Evolutionary conservation across 1,140 invertebrate species (phyloP), one percentile per base, ranked within the genome.

Genomic region (Drosophila seguyi): DNA sequence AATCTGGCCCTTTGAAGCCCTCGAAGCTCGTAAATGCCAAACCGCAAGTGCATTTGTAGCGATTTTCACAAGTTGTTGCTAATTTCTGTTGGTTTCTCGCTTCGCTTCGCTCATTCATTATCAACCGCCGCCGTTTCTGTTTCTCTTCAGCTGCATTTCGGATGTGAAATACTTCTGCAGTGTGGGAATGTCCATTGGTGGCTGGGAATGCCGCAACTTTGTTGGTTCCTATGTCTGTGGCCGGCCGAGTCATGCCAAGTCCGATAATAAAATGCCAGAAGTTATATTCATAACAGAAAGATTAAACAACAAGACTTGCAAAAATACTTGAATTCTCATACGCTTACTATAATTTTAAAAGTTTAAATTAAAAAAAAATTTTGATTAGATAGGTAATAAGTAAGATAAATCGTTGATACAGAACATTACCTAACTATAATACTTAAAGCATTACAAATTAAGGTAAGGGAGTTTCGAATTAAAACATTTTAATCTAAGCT

Each of bases 1-100:
- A 53, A 44, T 45, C 50, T 50, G 61, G 67, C 71, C 84, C 85
- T 79, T 88, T 84, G 80, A 71, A 36, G 66, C 29, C 41, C 39
- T 38, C n/a, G 20, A 25, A 58, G 76, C 80, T 84, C 84, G 76
- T 88, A 87, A 87, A 87, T 78, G 84, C 61, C 77, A 87, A 80
- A 87, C 84, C 84, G 84, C 84, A 87, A 87, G 80, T 87, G 84
- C 84, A 87, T 87, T 87, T 87, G 84, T 81, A 84, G 81, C 84
- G 80, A 79, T 84, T 86, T 88, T 88, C 84, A 78, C 84, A 88
- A 79, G 78, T 90, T 84, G 81, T 73, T 85, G 84, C 81, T 88
- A 88, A 88, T 88, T 88, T 90, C 76, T 75, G 75, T 76, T 65
- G 68, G 79, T 81, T 90, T 90, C 81, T 84, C 83, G 84, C 80